Evolutionary conservation across 1,140 invertebrate species (phyloP).

Genomic region (Belonocnema kinseyi): DNA sequence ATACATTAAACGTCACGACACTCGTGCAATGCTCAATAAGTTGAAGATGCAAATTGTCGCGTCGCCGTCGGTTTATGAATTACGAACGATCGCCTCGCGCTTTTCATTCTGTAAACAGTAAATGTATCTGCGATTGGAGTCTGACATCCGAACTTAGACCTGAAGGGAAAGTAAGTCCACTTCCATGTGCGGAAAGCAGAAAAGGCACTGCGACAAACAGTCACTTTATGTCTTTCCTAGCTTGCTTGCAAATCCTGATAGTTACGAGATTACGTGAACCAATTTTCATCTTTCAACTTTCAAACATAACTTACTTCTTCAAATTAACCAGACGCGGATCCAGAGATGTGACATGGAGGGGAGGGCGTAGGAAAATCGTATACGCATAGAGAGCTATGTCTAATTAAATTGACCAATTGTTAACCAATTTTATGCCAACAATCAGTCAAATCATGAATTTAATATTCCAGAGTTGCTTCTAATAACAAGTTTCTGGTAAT

Average conservation of each 20-base stretch:
- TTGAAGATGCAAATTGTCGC: constrained; percentile 1
- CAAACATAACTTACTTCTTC: neutral
- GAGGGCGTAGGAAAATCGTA: no score
- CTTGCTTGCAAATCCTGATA: neutral
- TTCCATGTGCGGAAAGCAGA: constrained; percentile 11
- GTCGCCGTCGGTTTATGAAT: constrained; percentile 10
- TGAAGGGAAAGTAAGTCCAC: constrained; percentile 26
- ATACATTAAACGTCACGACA: neutral
- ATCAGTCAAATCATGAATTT: no score
- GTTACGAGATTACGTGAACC: no score
- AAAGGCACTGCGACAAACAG: neutral
- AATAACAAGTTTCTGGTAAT: no score
- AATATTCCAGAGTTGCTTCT: no score
- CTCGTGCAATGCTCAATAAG: neutral
- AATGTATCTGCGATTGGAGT: neutral
- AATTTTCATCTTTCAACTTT: neutral
- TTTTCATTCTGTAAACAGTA: neutral
- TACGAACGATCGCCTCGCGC: constrained; percentile 14
- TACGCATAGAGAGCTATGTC: no score
- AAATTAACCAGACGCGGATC: no score
- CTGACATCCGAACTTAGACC: constrained; percentile 21
- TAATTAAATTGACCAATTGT: no score
- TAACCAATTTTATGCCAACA: no score
- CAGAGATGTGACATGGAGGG: no score
- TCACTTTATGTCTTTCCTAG: neutral